A percentile compares a stretch with the other conserved stretches of the same genome.
phyloP scores from a whole-genome alignment of 2,888 invertebrate species.

The Incurvaria masculella region DNA sequence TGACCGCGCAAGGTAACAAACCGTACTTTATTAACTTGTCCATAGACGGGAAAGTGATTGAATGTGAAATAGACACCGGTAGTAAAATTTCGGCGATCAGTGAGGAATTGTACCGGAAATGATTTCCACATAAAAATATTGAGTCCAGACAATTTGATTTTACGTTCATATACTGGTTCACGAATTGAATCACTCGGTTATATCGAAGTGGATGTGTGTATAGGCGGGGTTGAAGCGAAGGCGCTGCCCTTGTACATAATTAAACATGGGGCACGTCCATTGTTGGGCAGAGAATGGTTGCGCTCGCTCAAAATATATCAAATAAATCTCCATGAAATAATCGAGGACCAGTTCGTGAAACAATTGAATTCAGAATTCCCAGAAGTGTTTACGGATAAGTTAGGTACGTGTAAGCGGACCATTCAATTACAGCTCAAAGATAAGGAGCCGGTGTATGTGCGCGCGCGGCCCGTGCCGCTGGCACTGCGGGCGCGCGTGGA shows the following conservation, averaged over 20 bases:
- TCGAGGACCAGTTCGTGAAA: constrained; percentile 3
- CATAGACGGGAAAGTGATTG: background rate
- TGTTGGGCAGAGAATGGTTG: constrained; percentile 3
- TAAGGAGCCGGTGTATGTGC: constrained; percentile 10
- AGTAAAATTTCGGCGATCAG: background rate
- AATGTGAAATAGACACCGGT: background rate
- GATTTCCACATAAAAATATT: background rate
- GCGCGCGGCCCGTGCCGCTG: constrained; percentile 16
- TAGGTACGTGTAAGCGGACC: background rate
- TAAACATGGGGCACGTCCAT: background rate
- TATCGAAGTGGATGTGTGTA: background rate
- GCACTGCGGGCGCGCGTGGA: constrained; percentile 17
- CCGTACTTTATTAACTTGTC: too few species aligned
- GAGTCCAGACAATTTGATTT: constrained; percentile 10
- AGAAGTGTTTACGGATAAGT: background rate
- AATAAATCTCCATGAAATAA: constrained; percentile 3
- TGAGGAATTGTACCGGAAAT: background rate
- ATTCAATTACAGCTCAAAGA: constrained; percentile 8
- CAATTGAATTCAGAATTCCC: constrained; percentile 4
- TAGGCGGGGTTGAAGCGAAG: background rate
- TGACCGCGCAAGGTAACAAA: too few species aligned
- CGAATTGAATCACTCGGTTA: constrained; percentile 10
- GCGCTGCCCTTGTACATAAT: constrained; percentile 3
- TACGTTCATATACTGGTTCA: constrained; percentile 11
- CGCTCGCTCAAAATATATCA: constrained; percentile 4